A percentile compares a stretch with the other conserved stretches of the same genome.
Evolutionary conservation across 2,888 invertebrate genomes (phyloP).

Genomic region (Agriopis leucophaearia): DNA sequence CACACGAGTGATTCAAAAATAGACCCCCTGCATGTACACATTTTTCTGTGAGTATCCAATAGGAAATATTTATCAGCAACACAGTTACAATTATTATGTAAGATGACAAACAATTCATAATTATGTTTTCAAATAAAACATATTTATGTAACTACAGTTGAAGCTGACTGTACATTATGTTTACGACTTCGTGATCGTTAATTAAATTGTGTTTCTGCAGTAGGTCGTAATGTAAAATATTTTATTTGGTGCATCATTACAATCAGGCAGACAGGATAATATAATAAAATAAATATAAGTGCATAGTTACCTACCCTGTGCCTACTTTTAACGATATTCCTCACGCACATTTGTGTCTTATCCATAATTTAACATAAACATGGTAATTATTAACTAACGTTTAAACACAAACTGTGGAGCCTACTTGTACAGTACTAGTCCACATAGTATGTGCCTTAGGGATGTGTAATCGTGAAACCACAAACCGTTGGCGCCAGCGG

Average conservation of each 20-base stretch:
- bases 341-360: neutral
- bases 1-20: too few species aligned
- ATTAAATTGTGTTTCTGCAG: conserved; percentile 19
- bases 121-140: too few species aligned
- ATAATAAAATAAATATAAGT: neutral
- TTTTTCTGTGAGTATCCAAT: too few species aligned
- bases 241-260: neutral
- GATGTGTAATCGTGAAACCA: conserved; percentile 57
- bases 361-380: neutral
- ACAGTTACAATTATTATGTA: too few species aligned
- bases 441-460: too few species aligned
- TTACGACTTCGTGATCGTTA: conserved; percentile 22
- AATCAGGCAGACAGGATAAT: neutral
- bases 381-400: neutral
- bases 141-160: too few species aligned
- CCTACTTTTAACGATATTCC: neutral
- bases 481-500: conserved; percentile 61
- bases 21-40: too few species aligned
- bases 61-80: too few species aligned
- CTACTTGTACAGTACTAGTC: neutral
- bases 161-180: conserved; percentile 5
- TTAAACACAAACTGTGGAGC: neutral
- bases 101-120: too few species aligned
- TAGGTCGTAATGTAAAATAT: neutral
- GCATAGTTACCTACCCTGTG: neutral